Evolutionary conservation across 2,888 invertebrate species (phyloP).

Genomic region (Rhaphigaster nebulosa): DNA sequence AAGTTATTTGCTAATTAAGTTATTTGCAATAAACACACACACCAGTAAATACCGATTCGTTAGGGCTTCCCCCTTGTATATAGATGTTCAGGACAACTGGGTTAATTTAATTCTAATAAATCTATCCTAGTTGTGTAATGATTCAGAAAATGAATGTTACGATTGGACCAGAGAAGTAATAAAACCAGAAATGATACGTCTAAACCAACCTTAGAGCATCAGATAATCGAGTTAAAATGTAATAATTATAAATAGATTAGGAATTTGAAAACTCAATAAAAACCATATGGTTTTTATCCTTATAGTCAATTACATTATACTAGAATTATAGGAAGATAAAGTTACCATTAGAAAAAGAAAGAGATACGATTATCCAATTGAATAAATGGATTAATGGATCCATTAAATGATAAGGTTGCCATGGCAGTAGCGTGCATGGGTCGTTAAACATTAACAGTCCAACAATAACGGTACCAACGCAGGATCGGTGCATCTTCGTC

Average conservation of each 20-base stretch:
- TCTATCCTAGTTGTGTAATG: no score
- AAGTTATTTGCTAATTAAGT: no score
- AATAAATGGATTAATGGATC: not conserved
- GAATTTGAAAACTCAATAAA: not conserved
- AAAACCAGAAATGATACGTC: not conserved
- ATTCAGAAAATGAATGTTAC: no score
- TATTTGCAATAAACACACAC: no score
- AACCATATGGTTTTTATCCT: not conserved
- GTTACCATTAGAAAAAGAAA: conserved; percentile 2
- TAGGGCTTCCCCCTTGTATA: no score
- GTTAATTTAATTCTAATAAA: no score
- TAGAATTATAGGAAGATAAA: not conserved
- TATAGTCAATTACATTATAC: not conserved
- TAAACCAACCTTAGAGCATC: not conserved
- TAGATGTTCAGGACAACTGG: no score
- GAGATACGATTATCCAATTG: not conserved
- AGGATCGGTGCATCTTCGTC: not conserved
- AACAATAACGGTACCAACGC: not conserved
- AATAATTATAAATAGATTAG: not conserved
- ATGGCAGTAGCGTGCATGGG: not conserved
- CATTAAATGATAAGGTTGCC: not conserved
- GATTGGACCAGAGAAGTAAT: not conserved
- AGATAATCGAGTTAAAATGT: not conserved
- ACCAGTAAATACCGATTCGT: no score
- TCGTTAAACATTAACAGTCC: conserved; percentile 5